Evolutionary conservation across 2,797 vertebrate genomes (phyloP).

Genomic region (Onychomys torridus): DNA sequence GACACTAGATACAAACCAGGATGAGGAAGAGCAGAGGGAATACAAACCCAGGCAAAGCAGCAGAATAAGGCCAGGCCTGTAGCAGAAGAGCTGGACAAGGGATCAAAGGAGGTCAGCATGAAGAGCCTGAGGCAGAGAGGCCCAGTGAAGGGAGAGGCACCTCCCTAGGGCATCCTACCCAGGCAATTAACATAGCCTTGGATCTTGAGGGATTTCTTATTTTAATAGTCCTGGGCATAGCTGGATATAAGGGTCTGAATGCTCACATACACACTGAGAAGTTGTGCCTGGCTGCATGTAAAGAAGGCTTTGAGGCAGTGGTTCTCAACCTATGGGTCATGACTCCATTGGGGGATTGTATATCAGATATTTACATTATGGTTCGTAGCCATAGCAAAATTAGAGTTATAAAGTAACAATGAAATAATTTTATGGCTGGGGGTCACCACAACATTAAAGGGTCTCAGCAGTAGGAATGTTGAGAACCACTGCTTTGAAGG

Average conservation of each 20-base stretch:
- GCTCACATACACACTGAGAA: neutral
- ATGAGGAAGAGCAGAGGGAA: neutral
- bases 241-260: neutral
- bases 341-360: neutral
- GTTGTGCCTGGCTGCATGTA: neutral
- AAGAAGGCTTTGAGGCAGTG: neutral
- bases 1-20: neutral
- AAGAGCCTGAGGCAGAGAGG: rapidly evolving
- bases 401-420: neutral
- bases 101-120: neutral
- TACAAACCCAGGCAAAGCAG: neutral
- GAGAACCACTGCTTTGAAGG: neutral
- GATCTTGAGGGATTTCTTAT: neutral
- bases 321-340: neutral
- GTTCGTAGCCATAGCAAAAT: neutral
- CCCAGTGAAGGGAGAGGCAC: neutral
- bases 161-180: too few relatives aligned
- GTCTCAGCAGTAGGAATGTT: neutral
- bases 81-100: neutral
- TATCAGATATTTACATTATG: neutral
- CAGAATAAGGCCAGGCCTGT: neutral
- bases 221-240: neutral
- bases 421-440: neutral
- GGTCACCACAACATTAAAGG: neutral
- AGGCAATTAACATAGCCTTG: neutral